Evolutionary conservation across 2,797 vertebrate genomes (phyloP), one percentile per base, ranked within the genome.

Genomic region (Philypnodon macrostomus): DNA sequence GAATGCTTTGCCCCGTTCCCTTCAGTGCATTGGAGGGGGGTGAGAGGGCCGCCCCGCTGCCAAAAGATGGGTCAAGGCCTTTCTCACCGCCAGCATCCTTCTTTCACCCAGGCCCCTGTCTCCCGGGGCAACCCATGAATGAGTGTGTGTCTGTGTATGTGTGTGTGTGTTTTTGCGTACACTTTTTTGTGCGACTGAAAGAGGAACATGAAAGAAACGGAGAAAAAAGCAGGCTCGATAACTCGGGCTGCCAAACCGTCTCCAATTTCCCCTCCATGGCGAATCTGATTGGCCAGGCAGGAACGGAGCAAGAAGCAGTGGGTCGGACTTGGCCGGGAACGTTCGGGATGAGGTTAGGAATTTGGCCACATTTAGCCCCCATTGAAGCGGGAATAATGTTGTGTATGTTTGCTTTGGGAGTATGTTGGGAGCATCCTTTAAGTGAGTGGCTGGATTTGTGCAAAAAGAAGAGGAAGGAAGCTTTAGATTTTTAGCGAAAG

Each of bases 251-350:
- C 83, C 85, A 84, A 84, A 83, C 77, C 79, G 69, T 80, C 80
- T 84, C 75, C 73, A 60, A 66, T 87, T 84, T 84, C 84, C 75
- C 77, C 75, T 80, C 81, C 83, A 79, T 76, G 39, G 30, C 80
- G 85, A 87, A 87, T 87, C 83, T 86, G 83, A 87, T 85, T 87
- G 85, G 85, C 81, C 71, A 52, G n/a, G n/a, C n/a, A n/a, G n/a
- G n/a, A n/a, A n/a, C n/a, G n/a, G n/a, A n/a, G n/a, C n/a, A n/a
- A 56, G 65, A 57, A 32, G 66, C 57, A 65, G 49, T 62, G 66
- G 79, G 73, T 30, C 3, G 69, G 69, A 72, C 67, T 80, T 83
- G 81, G 81, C 74, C 15, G 37, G 58, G 66, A 66, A 63, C 59
- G 60, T 72, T 67, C 73, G 66, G 63, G 81, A 80, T 79, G 70